Evolutionary conservation across 2,113 vertebrate species (phyloP).

Genomic region (Hipposideros armiger): DNA sequence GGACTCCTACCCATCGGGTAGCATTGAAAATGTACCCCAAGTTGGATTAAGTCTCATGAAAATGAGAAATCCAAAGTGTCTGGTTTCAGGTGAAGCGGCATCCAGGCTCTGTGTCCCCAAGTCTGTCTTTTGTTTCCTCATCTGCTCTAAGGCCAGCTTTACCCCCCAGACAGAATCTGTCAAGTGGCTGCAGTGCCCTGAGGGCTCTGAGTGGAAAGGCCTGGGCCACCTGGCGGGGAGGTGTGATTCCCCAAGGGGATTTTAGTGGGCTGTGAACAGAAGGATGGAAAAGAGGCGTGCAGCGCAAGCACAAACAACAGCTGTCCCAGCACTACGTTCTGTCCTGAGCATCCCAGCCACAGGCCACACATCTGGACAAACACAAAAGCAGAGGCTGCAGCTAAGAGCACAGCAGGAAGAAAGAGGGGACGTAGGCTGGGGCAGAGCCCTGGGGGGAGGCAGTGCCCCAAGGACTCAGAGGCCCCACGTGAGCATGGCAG

Average conservation of each 20-base stretch:
- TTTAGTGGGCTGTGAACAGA: accelerated
- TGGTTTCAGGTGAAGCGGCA: neutral
- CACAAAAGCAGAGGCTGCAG: neutral
- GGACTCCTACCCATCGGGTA: accelerated
- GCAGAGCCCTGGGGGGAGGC: neutral
- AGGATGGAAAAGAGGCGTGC: neutral
- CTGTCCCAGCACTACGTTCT: accelerated
- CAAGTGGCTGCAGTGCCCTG: accelerated
- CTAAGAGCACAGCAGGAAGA: accelerated
- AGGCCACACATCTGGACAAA: neutral
- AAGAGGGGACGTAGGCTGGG: too few species aligned
- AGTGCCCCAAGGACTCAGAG: neutral
- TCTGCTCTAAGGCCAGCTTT: neutral
- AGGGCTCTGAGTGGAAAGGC: too few species aligned
- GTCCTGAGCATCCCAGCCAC: neutral
- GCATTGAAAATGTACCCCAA: neutral
- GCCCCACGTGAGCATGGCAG: accelerated
- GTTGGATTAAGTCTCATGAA: neutral
- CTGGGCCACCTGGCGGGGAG: neutral
- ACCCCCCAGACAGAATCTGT: accelerated
- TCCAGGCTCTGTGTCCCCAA: neutral
- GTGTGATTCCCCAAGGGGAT: accelerated
- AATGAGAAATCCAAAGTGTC: neutral
- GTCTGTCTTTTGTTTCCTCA: neutral
- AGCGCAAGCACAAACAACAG: too few species aligned